A percentile compares a stretch with the other conserved stretches of the same genome.
Evolutionary conservation across 2,113 vertebrate species (phyloP).

Genomic region (Condylura cristata): DNA sequence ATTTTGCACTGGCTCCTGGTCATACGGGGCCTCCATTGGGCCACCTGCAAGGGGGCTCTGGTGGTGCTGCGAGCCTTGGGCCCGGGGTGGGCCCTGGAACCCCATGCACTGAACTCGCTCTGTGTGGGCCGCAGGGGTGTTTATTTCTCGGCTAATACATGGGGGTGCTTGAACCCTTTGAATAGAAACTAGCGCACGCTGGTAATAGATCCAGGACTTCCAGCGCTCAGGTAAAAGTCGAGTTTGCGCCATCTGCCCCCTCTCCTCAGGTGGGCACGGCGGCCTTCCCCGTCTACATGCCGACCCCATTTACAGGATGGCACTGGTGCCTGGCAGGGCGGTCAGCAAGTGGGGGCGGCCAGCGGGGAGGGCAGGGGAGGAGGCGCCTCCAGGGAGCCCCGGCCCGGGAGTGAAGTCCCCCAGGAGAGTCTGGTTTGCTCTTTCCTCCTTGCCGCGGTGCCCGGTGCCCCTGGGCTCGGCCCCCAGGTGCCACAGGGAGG

Average conservation of each 20-base stretch:
- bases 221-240: rapidly evolving
- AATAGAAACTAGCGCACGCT: rapidly evolving
- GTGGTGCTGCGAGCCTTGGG: no score
- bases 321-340: not conserved
- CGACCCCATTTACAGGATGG: not conserved
- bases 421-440: not conserved
- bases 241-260: not conserved
- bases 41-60: not conserved
- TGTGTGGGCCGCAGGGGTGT: rapidly evolving
- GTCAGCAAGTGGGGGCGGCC: no score
- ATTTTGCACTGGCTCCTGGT: not conserved
- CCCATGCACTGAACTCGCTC: rapidly evolving
- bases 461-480: no score
- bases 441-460: not conserved
- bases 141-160: not conserved
- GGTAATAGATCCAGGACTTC: no score
- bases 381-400: not conserved
- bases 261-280: no score
- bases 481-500: not conserved
- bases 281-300: no score
- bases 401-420: not conserved
- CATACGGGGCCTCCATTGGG: not conserved
- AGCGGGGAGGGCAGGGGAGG: not conserved
- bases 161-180: not conserved
- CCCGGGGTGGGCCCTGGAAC: not conserved